Base-by-base conservation (phyloP, 2,113 vertebrate genomes). In the Ailurus styani region DNA sequence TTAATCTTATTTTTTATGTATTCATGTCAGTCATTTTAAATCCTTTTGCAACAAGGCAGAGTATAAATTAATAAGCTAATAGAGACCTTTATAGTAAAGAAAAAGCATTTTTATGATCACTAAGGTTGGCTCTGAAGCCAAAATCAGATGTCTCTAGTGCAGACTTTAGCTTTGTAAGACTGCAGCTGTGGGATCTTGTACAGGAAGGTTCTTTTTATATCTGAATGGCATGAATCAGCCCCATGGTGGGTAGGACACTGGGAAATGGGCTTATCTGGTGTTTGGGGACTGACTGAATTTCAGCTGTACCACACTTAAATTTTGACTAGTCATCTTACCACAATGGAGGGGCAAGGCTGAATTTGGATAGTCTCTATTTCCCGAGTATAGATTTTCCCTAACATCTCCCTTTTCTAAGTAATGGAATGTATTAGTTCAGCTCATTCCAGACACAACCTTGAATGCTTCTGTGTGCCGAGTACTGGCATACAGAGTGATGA, bases 281-380 rank as follows among this genome's bases (percentile, higher is more conserved):
- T 7, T 45, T 70, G 34, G 68, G 52, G 62, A 45, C 64, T 54
- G 66, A 86, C 21, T 50, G 47, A 72, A 90, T 90, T 95, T 93
- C 57, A 75, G 34, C 47, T 92, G n/a, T 73, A 23, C 12, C 17
- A 23, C 37, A 40, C 40, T 57, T 95, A 89, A 34, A 72, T 50
- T 91, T 87, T 89, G 66, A 64, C 68, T 31, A 17, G 47, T 72
- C 27, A 83, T 91, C 89, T 90, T 54, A 27, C 11, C 47, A 8
- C 1, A 27, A 1, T 34, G 31, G 40, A 91, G 27, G n/a, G 5
- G 17, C 68, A 62, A 82, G 54, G 64, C 47, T 60, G 34, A 73
- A 47, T 83, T 54, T 47, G 73, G 18, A 31, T 70, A 91, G 55
- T 75, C 60, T 96, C 87, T 79, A 73, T 93, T 93, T 96, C n/a